Percentiles rank a stretch among this genome's conserved stretches.
Evolutionary conservation across 2,113 vertebrate species (phyloP).

Genomic region (Pelodiscus sinensis): DNA sequence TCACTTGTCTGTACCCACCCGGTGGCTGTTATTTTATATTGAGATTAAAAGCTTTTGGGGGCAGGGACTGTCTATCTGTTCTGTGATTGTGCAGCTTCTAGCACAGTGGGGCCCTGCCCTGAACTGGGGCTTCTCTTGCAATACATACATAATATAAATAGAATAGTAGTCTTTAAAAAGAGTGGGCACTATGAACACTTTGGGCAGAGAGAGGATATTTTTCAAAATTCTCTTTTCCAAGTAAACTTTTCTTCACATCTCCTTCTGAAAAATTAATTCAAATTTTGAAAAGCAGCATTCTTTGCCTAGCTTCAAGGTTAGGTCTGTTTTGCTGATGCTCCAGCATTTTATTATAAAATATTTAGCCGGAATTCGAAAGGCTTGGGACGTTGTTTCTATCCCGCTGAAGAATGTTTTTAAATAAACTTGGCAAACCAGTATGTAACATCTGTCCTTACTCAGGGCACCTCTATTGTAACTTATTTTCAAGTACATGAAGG

Average conservation of each 20-base stretch:
- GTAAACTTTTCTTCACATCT: neutral
- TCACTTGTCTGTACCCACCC: neutral
- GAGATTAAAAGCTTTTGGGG: neutral
- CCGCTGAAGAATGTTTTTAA: neutral
- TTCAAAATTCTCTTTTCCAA: neutral
- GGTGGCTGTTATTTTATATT: neutral
- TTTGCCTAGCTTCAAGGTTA: neutral
- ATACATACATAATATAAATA: neutral
- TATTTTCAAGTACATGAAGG: neutral
- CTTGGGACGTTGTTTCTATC: neutral
- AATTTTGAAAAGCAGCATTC: neutral
- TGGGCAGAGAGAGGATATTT: neutral
- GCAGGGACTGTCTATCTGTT: neutral
- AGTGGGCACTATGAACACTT: neutral
- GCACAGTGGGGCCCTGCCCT: neutral
- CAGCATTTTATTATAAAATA: neutral
- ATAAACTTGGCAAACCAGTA: neutral
- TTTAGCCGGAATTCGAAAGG: neutral
- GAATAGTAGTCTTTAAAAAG: neutral
- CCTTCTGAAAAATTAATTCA: conserved; percentile 11
- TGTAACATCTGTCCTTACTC: neutral
- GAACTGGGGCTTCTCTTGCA: neutral
- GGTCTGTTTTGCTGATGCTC: neutral
- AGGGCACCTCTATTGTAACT: neutral
- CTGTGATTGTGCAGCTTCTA: neutral